Evolutionary conservation across 2,797 vertebrate species (phyloP).

Genomic region (Notamacropus eugenii): DNA sequence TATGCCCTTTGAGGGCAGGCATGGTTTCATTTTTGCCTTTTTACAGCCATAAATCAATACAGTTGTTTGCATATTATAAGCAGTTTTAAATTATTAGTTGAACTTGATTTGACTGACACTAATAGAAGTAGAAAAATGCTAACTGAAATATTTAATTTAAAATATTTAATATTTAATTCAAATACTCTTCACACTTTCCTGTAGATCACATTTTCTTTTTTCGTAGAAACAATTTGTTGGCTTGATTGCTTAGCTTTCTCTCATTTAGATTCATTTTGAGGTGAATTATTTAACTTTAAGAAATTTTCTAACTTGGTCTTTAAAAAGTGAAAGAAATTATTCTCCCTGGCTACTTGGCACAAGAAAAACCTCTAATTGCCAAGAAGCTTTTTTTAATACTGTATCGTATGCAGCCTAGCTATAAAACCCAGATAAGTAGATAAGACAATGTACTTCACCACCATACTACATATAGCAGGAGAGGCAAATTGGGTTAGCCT

Average conservation of each 20-base stretch:
- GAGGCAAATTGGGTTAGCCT: neutral
- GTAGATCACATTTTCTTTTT: neutral
- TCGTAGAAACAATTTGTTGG: neutral
- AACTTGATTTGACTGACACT: neutral
- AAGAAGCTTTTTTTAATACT: neutral
- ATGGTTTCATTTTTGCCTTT: neutral
- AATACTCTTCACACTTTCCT: neutral
- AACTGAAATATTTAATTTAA: neutral
- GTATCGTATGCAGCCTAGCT: neutral
- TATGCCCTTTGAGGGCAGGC: neutral
- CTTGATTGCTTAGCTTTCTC: neutral
- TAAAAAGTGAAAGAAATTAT: neutral
- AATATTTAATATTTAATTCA: neutral
- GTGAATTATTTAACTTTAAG: neutral
- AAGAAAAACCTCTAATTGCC: neutral
- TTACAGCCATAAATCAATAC: neutral
- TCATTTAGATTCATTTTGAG: neutral
- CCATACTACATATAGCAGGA: neutral
- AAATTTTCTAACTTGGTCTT: neutral
- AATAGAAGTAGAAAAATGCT: neutral
- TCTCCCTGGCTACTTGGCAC: neutral
- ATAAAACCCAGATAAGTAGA: neutral
- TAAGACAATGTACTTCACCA: neutral
- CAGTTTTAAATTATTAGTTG: neutral
- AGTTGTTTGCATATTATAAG: neutral